Percentiles rank a stretch among this genome's conserved stretches.
phyloP scores from a whole-genome alignment of 2,797 vertebrate species.

The Aratinga solstitialis region DNA sequence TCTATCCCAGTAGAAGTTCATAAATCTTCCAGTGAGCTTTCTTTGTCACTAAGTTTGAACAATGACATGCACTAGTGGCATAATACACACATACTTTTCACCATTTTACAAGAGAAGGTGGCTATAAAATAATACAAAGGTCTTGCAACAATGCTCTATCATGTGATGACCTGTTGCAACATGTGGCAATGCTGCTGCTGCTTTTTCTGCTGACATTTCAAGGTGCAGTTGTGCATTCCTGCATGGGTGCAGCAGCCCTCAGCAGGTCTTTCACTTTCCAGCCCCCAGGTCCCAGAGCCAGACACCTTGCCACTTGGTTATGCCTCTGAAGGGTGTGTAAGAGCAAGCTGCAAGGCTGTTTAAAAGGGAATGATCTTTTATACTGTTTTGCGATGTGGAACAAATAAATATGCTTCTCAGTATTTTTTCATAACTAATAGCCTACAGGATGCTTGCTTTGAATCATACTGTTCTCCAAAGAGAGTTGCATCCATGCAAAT shows the following conservation, averaged over 20 bases:
- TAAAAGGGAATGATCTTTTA: background rate
- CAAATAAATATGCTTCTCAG: background rate
- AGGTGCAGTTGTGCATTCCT: background rate
- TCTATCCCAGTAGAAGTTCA: background rate
- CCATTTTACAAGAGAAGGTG: background rate
- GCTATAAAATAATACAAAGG: background rate
- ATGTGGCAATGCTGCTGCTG: background rate
- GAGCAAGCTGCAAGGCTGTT: background rate
- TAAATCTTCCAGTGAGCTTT: background rate
- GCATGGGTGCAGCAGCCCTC: too few species aligned
- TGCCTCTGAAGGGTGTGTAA: background rate
- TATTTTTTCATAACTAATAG: background rate
- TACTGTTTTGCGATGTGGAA: background rate
- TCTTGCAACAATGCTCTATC: fast-evolving
- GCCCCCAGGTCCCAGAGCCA: background rate
- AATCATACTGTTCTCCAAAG: background rate
- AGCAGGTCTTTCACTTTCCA: background rate
- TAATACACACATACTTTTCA: background rate
- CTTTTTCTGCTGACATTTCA: background rate
- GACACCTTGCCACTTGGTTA: background rate
- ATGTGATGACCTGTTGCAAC: background rate
- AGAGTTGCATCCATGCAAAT: background rate
- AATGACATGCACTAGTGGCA: too few species aligned
- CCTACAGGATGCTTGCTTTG: background rate
- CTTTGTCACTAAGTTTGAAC: background rate